These are phyloP conservation scores for Poecilia wingei DNA, from an alignment of 2,797 vertebrate genomes.

Conservation along the genomic window DNA sequence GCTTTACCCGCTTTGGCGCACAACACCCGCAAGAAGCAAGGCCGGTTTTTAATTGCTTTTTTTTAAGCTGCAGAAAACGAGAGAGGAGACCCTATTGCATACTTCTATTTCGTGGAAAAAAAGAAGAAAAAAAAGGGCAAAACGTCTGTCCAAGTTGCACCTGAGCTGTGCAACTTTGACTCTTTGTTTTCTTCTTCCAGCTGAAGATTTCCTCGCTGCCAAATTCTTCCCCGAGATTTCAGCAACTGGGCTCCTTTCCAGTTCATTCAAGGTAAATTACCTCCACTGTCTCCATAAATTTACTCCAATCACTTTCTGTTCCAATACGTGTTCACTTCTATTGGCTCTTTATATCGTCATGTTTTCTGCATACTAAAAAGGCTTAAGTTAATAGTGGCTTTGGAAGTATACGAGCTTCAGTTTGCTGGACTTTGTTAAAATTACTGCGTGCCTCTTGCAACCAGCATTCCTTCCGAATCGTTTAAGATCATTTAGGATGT, in stretches of 20 bases:
- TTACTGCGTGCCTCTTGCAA: neutral
- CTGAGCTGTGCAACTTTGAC: constrained; percentile 47
- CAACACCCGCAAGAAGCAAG: constrained; percentile 55
- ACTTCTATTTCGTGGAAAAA: constrained; percentile 7
- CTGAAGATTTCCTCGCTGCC: constrained; percentile 40
- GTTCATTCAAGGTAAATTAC: constrained; percentile 71
- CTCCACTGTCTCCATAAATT: constrained; percentile 56
- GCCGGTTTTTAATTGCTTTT: neutral
- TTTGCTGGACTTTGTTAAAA: neutral
- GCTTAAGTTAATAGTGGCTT: constrained; percentile 8
- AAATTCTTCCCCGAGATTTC: constrained; percentile 42
- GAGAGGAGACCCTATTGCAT: constrained; percentile 1
- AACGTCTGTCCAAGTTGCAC: constrained; percentile 25
- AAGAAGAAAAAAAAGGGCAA: constrained; percentile 3
- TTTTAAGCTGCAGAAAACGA: constrained; percentile 16
- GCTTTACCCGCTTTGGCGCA: constrained; percentile 65
- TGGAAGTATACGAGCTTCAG: constrained; percentile 16
- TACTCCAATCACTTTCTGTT: constrained; percentile 36
- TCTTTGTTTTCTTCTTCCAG: constrained; percentile 7
- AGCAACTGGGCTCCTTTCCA: constrained; percentile 45
- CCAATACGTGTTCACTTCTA: constrained; percentile 38
- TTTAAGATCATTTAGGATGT: neutral
- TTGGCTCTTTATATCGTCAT: constrained; percentile 46
- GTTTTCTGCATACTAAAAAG: constrained; percentile 32
- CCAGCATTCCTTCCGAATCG: constrained; percentile 4